Percentiles rank a stretch among this genome's conserved stretches.
These are phyloP conservation scores for Orchestia grillus DNA, from an alignment of 1,140 invertebrate genomes.

Conservation along the genomic window DNA sequence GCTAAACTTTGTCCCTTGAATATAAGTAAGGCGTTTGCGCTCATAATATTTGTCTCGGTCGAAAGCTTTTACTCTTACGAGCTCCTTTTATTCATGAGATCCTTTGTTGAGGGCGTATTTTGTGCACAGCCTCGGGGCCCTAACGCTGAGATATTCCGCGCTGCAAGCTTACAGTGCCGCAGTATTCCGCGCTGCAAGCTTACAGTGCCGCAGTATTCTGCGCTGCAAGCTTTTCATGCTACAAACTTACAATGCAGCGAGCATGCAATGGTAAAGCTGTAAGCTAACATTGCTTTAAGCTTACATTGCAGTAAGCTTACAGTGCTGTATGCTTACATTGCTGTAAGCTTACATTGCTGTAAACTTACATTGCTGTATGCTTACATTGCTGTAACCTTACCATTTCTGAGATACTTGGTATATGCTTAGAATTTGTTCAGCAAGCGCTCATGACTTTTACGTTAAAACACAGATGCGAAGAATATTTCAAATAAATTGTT, in stretches of 20 bases:
- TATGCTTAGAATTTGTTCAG: too few species aligned
- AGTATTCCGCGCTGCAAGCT: background rate
- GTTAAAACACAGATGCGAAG: too few species aligned
- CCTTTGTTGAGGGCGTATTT: background rate
- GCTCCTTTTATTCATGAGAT: background rate
- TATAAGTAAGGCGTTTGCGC: background rate
- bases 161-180: background rate
- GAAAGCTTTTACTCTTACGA: background rate
- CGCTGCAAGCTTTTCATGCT: background rate
- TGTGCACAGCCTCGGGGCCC: too few species aligned
- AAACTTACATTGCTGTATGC: background rate
- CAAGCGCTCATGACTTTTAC: too few species aligned
- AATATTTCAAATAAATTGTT: too few species aligned
- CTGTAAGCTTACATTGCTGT: background rate
- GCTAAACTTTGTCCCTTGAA: background rate
- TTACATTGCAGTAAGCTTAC: background rate
- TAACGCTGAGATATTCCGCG: too few species aligned
- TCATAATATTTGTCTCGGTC: background rate
- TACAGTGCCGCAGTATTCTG: background rate
- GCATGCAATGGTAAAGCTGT: background rate
- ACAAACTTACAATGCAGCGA: background rate
- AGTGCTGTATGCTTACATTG: background rate
- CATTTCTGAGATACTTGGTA: too few species aligned
- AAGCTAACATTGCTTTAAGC: background rate
- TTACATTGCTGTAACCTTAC: background rate